Evolutionary conservation across 2,888 invertebrate genomes (phyloP).

Genomic region (Lottia scabra): DNA sequence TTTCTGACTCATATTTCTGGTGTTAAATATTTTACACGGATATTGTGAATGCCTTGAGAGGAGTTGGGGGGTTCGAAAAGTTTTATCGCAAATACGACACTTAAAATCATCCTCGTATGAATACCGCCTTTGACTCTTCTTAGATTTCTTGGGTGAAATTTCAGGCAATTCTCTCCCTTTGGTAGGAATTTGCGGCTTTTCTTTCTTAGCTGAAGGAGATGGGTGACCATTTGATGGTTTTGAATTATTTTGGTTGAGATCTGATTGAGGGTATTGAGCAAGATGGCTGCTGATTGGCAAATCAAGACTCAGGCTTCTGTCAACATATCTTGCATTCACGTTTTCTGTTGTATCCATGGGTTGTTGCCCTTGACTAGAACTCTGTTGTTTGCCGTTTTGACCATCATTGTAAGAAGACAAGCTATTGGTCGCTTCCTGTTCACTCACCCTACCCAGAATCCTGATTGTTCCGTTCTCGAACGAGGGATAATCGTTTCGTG

Average conservation of each 20-base stretch:
- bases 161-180: no score
- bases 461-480: not conserved
- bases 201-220: not conserved
- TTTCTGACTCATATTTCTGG: conserved; percentile 23
- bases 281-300: not conserved
- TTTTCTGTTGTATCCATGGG: not conserved
- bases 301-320: no score
- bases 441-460: not conserved
- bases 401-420: not conserved
- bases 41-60: conserved; percentile 22
- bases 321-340: no score
- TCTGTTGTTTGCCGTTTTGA: not conserved
- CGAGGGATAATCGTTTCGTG: not conserved
- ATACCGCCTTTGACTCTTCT: not conserved
- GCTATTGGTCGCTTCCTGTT: not conserved
- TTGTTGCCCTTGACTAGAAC: no score
- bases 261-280: no score
- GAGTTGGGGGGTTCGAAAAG: conserved; percentile 14
- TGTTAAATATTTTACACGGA: conserved; percentile 26
- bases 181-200: not conserved
- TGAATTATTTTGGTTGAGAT: not conserved
- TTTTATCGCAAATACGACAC: conserved; percentile 22
- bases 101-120: not conserved
- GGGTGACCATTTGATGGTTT: not conserved
- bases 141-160: not conserved